Conservation (phyloP, 2,797 vertebrate species). For the Anas acuta region DNA sequence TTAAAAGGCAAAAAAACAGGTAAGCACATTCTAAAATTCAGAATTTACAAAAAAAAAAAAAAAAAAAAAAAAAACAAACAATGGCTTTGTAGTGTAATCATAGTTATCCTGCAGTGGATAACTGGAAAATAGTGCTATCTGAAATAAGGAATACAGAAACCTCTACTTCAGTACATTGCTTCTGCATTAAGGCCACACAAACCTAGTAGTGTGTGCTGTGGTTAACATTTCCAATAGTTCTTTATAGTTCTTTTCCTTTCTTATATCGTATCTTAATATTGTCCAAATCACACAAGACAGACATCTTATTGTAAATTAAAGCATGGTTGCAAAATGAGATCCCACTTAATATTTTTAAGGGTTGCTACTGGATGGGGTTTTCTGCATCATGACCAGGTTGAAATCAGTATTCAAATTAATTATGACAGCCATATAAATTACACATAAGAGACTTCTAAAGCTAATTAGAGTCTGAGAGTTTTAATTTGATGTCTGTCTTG, state of each 20-base stretch:
- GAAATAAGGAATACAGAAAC: neutral
- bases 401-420: constrained; percentile 83
- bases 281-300: neutral
- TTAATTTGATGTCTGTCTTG: constrained; percentile 82
- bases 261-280: neutral
- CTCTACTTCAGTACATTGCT: neutral
- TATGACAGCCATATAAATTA: constrained; percentile 85
- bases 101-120: neutral
- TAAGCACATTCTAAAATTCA: neutral
- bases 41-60: neutral
- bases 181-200: neutral
- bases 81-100: neutral
- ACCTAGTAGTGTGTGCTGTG: neutral
- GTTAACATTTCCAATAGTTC: neutral
- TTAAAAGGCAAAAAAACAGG: neutral
- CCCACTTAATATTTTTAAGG: neutral
- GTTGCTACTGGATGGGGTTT: constrained; percentile 48
- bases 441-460: constrained; percentile 81
- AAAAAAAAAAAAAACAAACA: neutral
- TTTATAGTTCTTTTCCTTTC: neutral
- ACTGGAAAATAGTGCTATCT: neutral
- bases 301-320: neutral
- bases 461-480: constrained; percentile 82
- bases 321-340: neutral
- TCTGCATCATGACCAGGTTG: constrained; percentile 73